phyloP scores from a whole-genome alignment of 2,888 invertebrate genomes.

The Chloroclysta siterata region DNA sequence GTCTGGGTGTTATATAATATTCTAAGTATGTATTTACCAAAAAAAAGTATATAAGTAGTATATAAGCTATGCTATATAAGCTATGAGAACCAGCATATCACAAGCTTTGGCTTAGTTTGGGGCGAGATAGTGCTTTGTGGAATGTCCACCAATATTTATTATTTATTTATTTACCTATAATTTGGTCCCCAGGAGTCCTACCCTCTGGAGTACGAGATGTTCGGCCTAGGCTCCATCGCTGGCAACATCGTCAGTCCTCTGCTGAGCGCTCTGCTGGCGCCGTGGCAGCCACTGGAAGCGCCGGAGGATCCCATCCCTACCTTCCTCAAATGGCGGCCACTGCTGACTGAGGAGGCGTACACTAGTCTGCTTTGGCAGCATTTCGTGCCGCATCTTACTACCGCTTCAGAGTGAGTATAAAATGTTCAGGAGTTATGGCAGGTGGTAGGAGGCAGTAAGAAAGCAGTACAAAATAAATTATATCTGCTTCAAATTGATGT shows the following conservation, averaged over 20 bases:
- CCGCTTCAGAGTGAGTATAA: slow-evolving; percentile 88
- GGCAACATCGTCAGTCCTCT: slow-evolving; percentile 93
- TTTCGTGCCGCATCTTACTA: slow-evolving; percentile 93
- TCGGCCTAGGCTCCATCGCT: slow-evolving; percentile 93
- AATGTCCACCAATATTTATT: too few species aligned
- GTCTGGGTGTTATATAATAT: too few species aligned
- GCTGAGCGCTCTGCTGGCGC: slow-evolving; percentile 89
- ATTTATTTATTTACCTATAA: too few species aligned
- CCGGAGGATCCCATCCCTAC: slow-evolving; percentile 87
- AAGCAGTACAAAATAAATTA: too few species aligned
- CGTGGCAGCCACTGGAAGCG: slow-evolving; percentile 91
- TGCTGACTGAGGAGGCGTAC: slow-evolving; percentile 89
- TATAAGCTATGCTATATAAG: too few species aligned
- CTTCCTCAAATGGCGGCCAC: slow-evolving; percentile 89
- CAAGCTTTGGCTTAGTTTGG: neutral
- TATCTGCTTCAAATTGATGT: too few species aligned
- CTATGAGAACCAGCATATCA: too few species aligned
- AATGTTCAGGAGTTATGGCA: too few species aligned
- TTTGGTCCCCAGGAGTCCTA: slow-evolving; percentile 65
- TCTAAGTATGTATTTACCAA: too few species aligned
- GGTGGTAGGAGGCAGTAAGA: too few species aligned
- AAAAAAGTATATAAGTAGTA: too few species aligned
- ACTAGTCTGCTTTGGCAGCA: slow-evolving; percentile 95
- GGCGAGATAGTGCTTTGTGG: too few species aligned
- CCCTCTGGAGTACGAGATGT: slow-evolving; percentile 90